A percentile compares a stretch with the other conserved stretches of the same genome.
Evolutionary conservation across 2,888 invertebrate species (phyloP).

Genomic region (Elegia similella): DNA sequence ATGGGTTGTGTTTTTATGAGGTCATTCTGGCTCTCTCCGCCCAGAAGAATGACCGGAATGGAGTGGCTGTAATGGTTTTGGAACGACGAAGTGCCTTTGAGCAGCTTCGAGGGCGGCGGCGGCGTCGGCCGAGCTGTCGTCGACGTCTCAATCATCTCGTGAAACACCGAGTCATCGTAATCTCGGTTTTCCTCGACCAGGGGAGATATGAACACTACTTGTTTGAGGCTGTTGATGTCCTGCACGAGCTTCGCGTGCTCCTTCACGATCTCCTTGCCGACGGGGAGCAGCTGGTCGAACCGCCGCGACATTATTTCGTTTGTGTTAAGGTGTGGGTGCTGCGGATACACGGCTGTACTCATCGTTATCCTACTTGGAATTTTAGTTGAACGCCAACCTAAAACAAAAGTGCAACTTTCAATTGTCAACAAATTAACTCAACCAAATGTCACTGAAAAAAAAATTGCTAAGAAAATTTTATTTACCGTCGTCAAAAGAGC

Average conservation of each 20-base stretch:
- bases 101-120: slow-evolving; percentile 25
- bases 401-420: not conserved
- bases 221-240: slow-evolving; percentile 68
- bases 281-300: slow-evolving; percentile 42
- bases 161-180: slow-evolving; percentile 69
- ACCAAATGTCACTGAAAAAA: not conserved
- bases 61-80: slow-evolving; percentile 22
- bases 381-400: slow-evolving; percentile 30
- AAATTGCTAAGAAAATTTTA: not conserved
- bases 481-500: slow-evolving; percentile 48
- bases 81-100: slow-evolving; percentile 30
- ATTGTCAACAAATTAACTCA: not conserved
- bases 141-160: slow-evolving; percentile 64
- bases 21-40: slow-evolving; percentile 59
- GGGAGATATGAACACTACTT: slow-evolving; percentile 59
- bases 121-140: slow-evolving; percentile 43
- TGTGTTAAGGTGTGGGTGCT: slow-evolving; percentile 29
- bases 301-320: slow-evolving; percentile 39
- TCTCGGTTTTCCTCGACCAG: slow-evolving; percentile 56
- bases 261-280: slow-evolving; percentile 57
- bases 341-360: slow-evolving; percentile 23
- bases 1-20: slow-evolving; percentile 51
- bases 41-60: slow-evolving; percentile 59
- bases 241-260: slow-evolving; percentile 74
- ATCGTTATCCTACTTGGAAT: slow-evolving; percentile 18